These are phyloP conservation scores for Eueremaeus valkanovi DNA, from an alignment of 2,888 invertebrate genomes.

Conservation along the genomic window DNA sequence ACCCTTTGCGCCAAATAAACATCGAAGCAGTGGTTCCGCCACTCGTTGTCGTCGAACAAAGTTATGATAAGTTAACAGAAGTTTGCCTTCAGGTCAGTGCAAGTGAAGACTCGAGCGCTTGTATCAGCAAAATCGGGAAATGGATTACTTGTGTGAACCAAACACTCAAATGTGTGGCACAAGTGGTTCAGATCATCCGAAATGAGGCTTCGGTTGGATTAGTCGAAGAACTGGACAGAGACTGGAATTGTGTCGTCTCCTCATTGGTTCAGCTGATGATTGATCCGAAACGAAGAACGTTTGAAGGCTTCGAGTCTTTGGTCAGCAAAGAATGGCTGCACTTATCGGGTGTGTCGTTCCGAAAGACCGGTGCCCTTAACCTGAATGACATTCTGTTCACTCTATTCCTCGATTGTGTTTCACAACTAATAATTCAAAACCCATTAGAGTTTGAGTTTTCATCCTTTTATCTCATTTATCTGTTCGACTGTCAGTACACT, in stretches of 20 bases:
- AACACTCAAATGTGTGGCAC: slow-evolving; percentile 9
- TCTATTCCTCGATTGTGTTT: slow-evolving; percentile 85
- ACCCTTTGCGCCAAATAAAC: slow-evolving; percentile 37
- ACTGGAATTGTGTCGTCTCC: slow-evolving; percentile 70
- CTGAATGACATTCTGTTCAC: slow-evolving; percentile 59
- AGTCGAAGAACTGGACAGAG: slow-evolving; percentile 38
- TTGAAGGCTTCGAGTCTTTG: slow-evolving; percentile 80
- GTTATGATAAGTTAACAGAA: slow-evolving; percentile 37
- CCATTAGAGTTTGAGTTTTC: slow-evolving; percentile 85
- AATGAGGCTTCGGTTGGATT: slow-evolving; percentile 39
- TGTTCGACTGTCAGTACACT: slow-evolving; percentile 35
- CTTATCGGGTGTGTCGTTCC: slow-evolving; percentile 34
- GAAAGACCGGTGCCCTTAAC: neutral
- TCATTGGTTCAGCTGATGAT: slow-evolving; percentile 80
- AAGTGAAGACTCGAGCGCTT: neutral
- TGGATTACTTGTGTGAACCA: slow-evolving; percentile 35
- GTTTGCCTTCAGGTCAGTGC: slow-evolving; percentile 11
- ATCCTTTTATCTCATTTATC: slow-evolving; percentile 72
- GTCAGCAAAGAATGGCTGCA: slow-evolving; percentile 88
- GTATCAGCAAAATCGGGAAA: slow-evolving; percentile 35
- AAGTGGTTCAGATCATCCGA: slow-evolving; percentile 33
- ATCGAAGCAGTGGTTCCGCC: slow-evolving; percentile 28
- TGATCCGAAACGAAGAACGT: slow-evolving; percentile 76
- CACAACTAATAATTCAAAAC: slow-evolving; percentile 83
- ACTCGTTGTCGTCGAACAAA: slow-evolving; percentile 18